Percentiles rank a stretch among this genome's conserved stretches.
These are phyloP conservation scores for Drosophila greeni DNA, from an alignment of 2,888 invertebrate species.

Conservation along the genomic window DNA sequence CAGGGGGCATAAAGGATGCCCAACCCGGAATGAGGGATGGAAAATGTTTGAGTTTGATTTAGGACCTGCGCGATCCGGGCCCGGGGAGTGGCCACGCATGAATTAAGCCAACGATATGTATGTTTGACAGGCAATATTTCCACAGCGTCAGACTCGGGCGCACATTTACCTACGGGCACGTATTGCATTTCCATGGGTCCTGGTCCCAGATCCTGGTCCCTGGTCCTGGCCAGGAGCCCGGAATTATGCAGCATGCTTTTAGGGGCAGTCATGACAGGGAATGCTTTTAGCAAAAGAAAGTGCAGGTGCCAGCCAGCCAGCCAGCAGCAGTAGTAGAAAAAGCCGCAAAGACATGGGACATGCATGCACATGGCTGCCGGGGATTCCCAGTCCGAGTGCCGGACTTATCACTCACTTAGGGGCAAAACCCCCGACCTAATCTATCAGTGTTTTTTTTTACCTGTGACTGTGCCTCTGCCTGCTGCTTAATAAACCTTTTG, in stretches of 20 bases:
- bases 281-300: slow-evolving; percentile 28
- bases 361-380: slow-evolving; percentile 11
- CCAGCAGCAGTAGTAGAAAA: neutral
- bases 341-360: slow-evolving; percentile 5
- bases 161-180: slow-evolving; percentile 34
- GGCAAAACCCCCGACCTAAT: slow-evolving; percentile 14
- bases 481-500: neutral
- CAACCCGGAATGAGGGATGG: neutral
- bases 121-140: slow-evolving; percentile 52
- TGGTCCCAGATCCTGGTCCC: neutral
- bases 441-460: slow-evolving; percentile 6
- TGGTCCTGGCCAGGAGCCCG: slow-evolving; percentile 16
- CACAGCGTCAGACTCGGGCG: neutral
- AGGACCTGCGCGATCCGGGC: slow-evolving; percentile 10
- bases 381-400: slow-evolving; percentile 28
- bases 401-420: slow-evolving; percentile 27
- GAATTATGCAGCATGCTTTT: slow-evolving; percentile 44
- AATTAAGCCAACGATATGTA: slow-evolving; percentile 52
- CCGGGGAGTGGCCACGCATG: slow-evolving; percentile 38
- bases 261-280: slow-evolving; percentile 27
- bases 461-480: neutral
- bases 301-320: neutral
- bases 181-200: slow-evolving; percentile 44
- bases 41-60: slow-evolving; percentile 11
- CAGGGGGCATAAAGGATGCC: neutral